Conservation (phyloP, 2,113 vertebrate species). For the Brienomyrus longianalis region DNA sequence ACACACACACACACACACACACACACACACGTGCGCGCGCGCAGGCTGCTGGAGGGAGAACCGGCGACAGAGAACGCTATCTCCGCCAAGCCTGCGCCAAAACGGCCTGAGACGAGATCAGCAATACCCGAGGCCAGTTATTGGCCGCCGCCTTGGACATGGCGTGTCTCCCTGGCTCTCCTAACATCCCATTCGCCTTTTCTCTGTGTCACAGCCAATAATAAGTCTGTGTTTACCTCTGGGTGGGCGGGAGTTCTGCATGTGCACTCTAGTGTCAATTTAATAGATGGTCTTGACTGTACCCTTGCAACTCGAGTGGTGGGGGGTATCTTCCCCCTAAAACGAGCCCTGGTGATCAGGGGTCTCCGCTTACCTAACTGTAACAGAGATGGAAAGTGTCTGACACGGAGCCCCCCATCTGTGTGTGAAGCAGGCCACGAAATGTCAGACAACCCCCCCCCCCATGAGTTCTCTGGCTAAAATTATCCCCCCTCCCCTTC, state of each 20-base stretch:
- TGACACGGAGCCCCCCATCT: slow-evolving; percentile 55
- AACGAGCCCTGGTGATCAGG: slow-evolving; percentile 40
- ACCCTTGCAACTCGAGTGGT: slow-evolving; percentile 38
- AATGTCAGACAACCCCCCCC: slow-evolving; percentile 58
- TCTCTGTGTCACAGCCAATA: neutral
- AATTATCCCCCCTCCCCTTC: slow-evolving; percentile 12
- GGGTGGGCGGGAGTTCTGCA: neutral
- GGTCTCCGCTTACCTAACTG: slow-evolving; percentile 55
- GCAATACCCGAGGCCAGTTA: neutral
- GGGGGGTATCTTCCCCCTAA: slow-evolving; percentile 50
- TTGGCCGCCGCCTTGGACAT: neutral
- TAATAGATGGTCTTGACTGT: slow-evolving; percentile 58
- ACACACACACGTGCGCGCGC: neutral
- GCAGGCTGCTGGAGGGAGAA: neutral
- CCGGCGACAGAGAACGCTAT: neutral
- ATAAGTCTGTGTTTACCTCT: neutral
- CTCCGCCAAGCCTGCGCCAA: neutral
- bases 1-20: neutral
- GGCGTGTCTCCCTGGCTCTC: neutral
- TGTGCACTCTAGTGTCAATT: slow-evolving; percentile 45
- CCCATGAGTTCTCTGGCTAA: slow-evolving; percentile 3
- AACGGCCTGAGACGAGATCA: neutral
- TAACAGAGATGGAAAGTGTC: slow-evolving; percentile 37
- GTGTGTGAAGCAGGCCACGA: slow-evolving; percentile 61
- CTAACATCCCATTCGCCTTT: neutral